A percentile compares a stretch with the other conserved stretches of the same genome.
Conservation (phyloP, 2,797 vertebrate species). For the Peromyscus attwateri region DNA sequence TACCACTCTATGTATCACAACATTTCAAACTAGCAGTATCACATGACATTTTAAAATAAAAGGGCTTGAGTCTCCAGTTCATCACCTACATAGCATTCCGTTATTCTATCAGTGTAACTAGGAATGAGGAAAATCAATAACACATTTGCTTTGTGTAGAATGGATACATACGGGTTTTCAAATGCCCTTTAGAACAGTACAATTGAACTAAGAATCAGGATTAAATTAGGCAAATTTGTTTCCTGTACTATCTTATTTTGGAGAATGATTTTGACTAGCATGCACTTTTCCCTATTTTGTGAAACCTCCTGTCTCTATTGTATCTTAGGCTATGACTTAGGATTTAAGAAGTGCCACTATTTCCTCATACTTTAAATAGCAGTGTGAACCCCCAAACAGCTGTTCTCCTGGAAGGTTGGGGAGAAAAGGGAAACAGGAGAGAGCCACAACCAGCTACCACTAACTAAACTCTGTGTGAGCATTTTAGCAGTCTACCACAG, state of each 20-base stretch:
- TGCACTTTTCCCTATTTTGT: background rate
- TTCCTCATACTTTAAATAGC: background rate
- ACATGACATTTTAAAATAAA: slow-evolving; percentile 15
- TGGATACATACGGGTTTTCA: slow-evolving; percentile 17
- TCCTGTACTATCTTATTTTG: background rate
- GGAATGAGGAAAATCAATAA: background rate
- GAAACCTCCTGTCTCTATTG: background rate
- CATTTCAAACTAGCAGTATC: slow-evolving; percentile 44
- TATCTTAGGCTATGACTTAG: background rate
- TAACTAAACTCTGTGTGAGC: background rate
- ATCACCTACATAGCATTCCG: background rate
- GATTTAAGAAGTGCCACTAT: background rate
- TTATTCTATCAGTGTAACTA: slow-evolving; percentile 32
- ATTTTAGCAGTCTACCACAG: background rate
- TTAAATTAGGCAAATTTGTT: slow-evolving; percentile 1
- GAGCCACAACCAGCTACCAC: background rate
- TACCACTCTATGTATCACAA: background rate
- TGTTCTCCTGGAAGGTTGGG: background rate
- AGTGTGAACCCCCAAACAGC: background rate
- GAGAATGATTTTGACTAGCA: slow-evolving; percentile 20
- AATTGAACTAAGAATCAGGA: background rate
- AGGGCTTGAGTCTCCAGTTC: slow-evolving; percentile 28
- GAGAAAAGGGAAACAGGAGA: background rate
- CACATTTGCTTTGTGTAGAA: slow-evolving; percentile 22
- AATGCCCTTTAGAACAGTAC: background rate